Evolutionary conservation across 23 tunicate species (phyloP), one percentile per base, ranked within the genome.

Genomic region (Halocynthia aurantium): DNA sequence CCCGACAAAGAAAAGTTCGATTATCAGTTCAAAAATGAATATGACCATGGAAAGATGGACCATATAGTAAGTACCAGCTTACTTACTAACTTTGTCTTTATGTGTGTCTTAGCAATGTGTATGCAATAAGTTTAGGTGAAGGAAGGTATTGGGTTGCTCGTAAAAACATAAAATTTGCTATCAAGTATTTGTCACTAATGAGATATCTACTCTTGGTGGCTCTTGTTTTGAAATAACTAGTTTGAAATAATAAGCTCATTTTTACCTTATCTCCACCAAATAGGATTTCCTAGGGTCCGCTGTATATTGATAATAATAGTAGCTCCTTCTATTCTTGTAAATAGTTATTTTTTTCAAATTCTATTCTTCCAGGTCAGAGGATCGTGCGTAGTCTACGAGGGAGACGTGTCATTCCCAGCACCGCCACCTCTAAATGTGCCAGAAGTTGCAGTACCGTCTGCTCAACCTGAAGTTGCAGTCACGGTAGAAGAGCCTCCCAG

Each of bases 11-110:
- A 94, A 72, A 56, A 75, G 13, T 94, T 81, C 64, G 83, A 88
- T 62, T 94, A 87, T 66, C 81, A 80, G 67, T 84, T 66, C 72
- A 87, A 87, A 61, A 86, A 87, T 76, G 98, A 94, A 60, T 87
- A 58, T 63, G 86, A 70, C 13, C 93, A 81, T 61, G 98, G 98
- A 53, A 94, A 94, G 66, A 88, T 94, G 56, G 94, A 87, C 75
- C 98, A 94, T 76, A 95, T 94, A 66, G 94, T 94, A 73, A 62
- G 97, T 68, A 22, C 56, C 44, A 31, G 44, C 44, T 31, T 0
- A 31, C 44, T 31, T 4, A 31, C 44, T 31, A 31, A 31, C 44
- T 31, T 21, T 21, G 73, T 68, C 22, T 68, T 68, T 44, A 0
- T n/a, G 40, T 50, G 50, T n/a, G 50, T 15, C 15, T 13, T 68